A percentile compares a stretch with the other conserved stretches of the same genome.
These are phyloP conservation scores for Microcaecilia unicolor DNA, from an alignment of 2,797 vertebrate species.

Conservation along the genomic window DNA sequence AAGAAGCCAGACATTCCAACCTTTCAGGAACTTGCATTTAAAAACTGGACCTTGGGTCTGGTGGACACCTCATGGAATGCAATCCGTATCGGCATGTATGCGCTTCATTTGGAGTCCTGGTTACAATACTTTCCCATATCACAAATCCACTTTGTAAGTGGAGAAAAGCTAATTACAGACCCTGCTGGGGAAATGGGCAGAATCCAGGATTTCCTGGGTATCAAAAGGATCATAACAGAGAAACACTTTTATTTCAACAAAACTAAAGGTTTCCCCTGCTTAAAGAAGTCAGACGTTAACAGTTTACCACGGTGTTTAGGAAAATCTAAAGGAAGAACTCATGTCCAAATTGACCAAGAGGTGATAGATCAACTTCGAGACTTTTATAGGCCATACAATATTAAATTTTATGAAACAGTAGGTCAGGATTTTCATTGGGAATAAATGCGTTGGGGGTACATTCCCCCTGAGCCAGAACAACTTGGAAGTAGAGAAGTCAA, in stretches of 20 bases:
- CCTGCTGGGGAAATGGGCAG: conserved; percentile 88
- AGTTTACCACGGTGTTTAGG: conserved; percentile 84
- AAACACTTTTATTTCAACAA: conserved; percentile 98
- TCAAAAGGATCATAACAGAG: conserved; percentile 84
- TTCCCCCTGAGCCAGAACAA: no score
- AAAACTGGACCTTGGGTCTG: conserved; percentile 75
- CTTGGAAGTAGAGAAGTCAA: no score
- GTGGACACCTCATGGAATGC: conserved; percentile 91
- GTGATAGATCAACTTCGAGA: conserved; percentile 91
- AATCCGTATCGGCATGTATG: conserved; percentile 92
- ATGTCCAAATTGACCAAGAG: conserved; percentile 87
- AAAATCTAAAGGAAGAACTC: conserved; percentile 93
- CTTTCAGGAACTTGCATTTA: conserved; percentile 88
- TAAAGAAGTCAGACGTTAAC: conserved; percentile 81
- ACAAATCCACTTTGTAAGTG: conserved; percentile 94
- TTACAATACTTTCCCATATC: conserved; percentile 84
- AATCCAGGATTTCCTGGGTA: conserved; percentile 91
- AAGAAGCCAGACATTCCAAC: conserved; percentile 93
- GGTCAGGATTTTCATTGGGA: conserved; percentile 97
- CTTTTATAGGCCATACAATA: conserved; percentile 92
- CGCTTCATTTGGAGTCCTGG: conserved; percentile 86
- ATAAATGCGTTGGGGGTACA: conserved; percentile 27
- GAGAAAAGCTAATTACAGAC: conserved; percentile 87
- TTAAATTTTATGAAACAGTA: conserved; percentile 92
- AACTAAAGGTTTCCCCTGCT: conserved; percentile 94